Evolutionary conservation across 1,140 invertebrate genomes (phyloP), one percentile per base, ranked within the genome.

Genomic region (Phortica variegata): DNA sequence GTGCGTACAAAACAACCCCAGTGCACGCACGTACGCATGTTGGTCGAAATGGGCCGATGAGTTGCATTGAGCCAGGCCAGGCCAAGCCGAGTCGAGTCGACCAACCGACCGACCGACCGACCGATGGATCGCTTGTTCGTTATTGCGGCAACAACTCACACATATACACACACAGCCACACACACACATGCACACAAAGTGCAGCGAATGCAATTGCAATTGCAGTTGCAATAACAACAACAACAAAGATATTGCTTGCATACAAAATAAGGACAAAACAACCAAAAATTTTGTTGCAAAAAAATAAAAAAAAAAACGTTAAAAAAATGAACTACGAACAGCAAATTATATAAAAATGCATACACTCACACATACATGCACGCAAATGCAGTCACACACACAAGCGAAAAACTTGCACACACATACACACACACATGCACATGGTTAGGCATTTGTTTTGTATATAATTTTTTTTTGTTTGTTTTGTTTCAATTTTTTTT

Each of bases 271-370:
- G 61, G 56, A 53, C 61, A 73, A 72, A 72, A 73, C 60, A 73
- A 73, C 65, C 52, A 71, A 72, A 52, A 52, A 52, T 52, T 42
- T 43, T 42, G 33, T 10, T 15, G 44, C 37, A 43, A 53, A 48
- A 53, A 53, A 73, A 68, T 54, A 57, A 36, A 43, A 71, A 61
- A 56, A 54, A 61, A 54, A 53, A 52, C 49, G 47, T 52, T 52
- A 60, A 15, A 15, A 15, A 34, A 10, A 15, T 4, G 33, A 15
- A 15, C 56, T 63, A 60, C 55, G 54, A 63, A 59, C 55, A 63
- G 58, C 56, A 73, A 69, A 69, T 73, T 66, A 70, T 70, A 73
- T 66, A 73, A 73, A 73, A 73, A 60, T 73, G 58, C 70, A 55
- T 41, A 48, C 43, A 53, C 44, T 39, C 44, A 52, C 40, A 42